Evolutionary conservation across 2,113 vertebrate species (phyloP).

Genomic region (Tragulus kanchil): DNA sequence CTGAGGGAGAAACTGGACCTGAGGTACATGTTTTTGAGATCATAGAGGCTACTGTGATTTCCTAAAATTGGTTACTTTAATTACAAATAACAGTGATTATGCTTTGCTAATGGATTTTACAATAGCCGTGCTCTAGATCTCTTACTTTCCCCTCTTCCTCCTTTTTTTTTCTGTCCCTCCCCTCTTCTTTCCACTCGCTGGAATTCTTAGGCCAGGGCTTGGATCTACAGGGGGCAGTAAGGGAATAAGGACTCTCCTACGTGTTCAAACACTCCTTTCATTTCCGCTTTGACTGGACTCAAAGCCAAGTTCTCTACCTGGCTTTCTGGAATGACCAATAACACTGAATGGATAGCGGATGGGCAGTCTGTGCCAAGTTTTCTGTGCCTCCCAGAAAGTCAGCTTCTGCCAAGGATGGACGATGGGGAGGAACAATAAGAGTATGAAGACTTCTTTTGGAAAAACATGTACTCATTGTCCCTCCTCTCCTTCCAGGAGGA

Average conservation of each 20-base stretch:
- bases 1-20: not conserved
- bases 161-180: not conserved
- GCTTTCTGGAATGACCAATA: not conserved
- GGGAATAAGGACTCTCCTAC: not conserved
- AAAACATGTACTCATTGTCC: not conserved
- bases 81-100: not conserved
- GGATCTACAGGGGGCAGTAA: not conserved
- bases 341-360: no score
- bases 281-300: slow-evolving; percentile 6
- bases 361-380: not conserved
- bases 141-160: not conserved
- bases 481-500: not conserved
- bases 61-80: slow-evolving; percentile 6
- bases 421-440: not conserved
- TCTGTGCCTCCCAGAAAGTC: not conserved
- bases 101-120: slow-evolving; percentile 24
- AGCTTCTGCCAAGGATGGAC: not conserved
- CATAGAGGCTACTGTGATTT: not conserved
- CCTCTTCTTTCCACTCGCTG: not conserved
- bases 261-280: not conserved
- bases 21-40: not conserved
- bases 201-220: not conserved
- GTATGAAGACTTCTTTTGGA: not conserved
- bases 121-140: not conserved
- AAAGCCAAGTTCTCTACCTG: not conserved